These are phyloP conservation scores for Yponomeuta sedellus DNA, from an alignment of 2,888 invertebrate species.

Conservation along the genomic window DNA sequence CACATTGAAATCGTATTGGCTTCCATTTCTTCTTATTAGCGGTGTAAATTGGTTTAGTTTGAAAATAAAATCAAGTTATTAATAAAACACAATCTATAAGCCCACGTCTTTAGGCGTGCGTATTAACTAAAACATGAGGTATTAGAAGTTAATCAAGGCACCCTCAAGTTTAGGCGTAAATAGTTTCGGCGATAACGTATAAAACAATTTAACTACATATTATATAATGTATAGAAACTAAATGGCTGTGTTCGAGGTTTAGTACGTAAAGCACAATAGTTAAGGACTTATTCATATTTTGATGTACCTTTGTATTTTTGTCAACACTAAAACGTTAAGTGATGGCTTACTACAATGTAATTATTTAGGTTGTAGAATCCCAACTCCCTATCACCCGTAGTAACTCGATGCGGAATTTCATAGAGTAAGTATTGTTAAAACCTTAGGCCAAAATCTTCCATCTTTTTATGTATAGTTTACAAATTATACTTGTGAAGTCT, in stretches of 20 bases:
- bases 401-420: background rate
- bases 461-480: slow-evolving; percentile 1
- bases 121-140: background rate
- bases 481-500: background rate
- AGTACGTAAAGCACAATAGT: slow-evolving; percentile 52
- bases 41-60: background rate
- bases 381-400: background rate
- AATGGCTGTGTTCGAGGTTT: slow-evolving; percentile 72
- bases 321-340: slow-evolving; percentile 6
- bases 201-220: slow-evolving; percentile 2
- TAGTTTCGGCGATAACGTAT: slow-evolving; percentile 9
- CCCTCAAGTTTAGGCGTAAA: background rate
- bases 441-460: slow-evolving; percentile 11
- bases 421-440: background rate
- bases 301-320: slow-evolving; percentile 48
- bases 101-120: too few species aligned
- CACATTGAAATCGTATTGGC: slow-evolving; percentile 14
- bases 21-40: slow-evolving; percentile 15
- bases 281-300: slow-evolving; percentile 31
- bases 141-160: slow-evolving; percentile 10
- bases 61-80: background rate
- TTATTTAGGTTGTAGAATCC: slow-evolving; percentile 4
- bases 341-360: slow-evolving; percentile 9
- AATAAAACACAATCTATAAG: too few species aligned
- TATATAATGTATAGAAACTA: slow-evolving; percentile 32